These are phyloP conservation scores for Polyodon spathula DNA, from an alignment of 2,113 vertebrate species.

Conservation along the genomic window DNA sequence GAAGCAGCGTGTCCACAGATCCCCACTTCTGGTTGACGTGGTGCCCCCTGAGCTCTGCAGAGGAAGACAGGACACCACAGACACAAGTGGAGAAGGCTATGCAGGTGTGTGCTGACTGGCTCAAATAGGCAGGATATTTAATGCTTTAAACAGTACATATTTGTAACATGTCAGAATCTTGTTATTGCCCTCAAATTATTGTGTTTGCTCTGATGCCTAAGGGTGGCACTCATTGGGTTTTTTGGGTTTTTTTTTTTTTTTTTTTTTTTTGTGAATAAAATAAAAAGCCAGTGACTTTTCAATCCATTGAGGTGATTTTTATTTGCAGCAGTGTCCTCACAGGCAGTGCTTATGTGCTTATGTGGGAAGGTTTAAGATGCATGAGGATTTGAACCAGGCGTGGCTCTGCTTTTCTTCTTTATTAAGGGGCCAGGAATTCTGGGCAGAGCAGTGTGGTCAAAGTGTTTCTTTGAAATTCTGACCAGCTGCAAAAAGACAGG, in stretches of 20 bases:
- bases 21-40: constrained; percentile 83
- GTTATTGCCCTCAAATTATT: no score
- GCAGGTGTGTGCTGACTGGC: constrained; percentile 5
- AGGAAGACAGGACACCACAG: constrained; percentile 17
- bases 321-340: no score
- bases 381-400: background rate
- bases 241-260: no score
- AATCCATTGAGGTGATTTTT: no score
- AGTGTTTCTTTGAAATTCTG: constrained; percentile 80
- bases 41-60: constrained; percentile 48
- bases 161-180: no score
- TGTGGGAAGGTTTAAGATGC: background rate
- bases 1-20: constrained; percentile 65
- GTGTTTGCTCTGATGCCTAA: no score
- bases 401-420: constrained; percentile 13
- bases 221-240: no score
- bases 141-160: no score
- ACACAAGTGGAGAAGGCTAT: constrained; percentile 6
- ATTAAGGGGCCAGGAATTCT: constrained; percentile 79
- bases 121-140: no score
- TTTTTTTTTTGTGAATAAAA: no score
- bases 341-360: background rate
- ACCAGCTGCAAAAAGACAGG: constrained; percentile 53
- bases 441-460: constrained; percentile 76
- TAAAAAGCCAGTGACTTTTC: no score